These are phyloP conservation scores for Encarsia formosa DNA, from an alignment of 2,888 invertebrate genomes.

Conservation along the genomic window DNA sequence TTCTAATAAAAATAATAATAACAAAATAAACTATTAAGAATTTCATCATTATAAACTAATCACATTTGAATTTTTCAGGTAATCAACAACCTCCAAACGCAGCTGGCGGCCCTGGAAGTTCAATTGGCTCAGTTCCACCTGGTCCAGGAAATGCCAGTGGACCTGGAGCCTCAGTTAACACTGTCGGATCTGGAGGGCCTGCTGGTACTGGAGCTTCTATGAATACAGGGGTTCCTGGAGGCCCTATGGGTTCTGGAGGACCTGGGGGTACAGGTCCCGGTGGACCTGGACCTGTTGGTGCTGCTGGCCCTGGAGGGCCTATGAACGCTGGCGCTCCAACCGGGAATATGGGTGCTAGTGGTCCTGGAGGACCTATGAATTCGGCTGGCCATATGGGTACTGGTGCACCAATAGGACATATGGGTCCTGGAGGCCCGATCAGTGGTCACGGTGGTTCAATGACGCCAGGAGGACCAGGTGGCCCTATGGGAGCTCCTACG, in stretches of 20 bases:
- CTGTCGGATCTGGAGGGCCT: too few relatives aligned
- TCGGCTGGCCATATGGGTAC: slow-evolving; percentile 11
- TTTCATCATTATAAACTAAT: too few relatives aligned
- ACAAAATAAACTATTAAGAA: too few relatives aligned
- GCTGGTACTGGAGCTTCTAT: slow-evolving; percentile 22
- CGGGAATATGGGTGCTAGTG: slow-evolving; percentile 10
- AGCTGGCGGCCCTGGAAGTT: slow-evolving; percentile 50
- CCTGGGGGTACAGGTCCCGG: slow-evolving; percentile 15
- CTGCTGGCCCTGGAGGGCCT: slow-evolving; percentile 1
- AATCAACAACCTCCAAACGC: not conserved
- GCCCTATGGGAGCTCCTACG: slow-evolving; percentile 14
- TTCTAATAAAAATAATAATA: too few relatives aligned
- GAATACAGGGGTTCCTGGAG: slow-evolving; percentile 23
- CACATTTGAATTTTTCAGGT: too few relatives aligned
- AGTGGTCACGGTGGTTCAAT: slow-evolving; percentile 5
- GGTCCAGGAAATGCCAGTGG: slow-evolving; percentile 35
- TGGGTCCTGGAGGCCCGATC: slow-evolving; percentile 10
- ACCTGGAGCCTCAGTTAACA: slow-evolving; percentile 9
- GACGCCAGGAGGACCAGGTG: slow-evolving; percentile 5
- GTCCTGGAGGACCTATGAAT: slow-evolving; percentile 15
- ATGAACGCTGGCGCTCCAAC: slow-evolving; percentile 1
- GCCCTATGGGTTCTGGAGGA: slow-evolving; percentile 36
- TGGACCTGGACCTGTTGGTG: not conserved
- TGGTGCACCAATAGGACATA: slow-evolving; percentile 8
- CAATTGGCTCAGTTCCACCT: slow-evolving; percentile 30